phyloP scores from a whole-genome alignment of 1,140 invertebrate genomes.

The Tetranychus cinnabarinus region DNA sequence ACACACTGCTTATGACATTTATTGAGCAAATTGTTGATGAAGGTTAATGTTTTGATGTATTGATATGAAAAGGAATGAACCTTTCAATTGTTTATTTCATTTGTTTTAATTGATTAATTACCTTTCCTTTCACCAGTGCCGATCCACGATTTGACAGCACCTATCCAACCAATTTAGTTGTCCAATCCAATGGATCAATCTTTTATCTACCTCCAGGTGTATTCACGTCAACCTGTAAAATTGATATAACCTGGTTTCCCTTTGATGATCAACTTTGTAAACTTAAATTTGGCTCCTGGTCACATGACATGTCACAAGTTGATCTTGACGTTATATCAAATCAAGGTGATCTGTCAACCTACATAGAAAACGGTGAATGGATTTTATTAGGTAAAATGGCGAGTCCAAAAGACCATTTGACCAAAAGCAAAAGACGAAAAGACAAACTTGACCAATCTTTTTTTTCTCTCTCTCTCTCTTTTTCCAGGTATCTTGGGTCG shows the following conservation, averaged over 20 bases:
- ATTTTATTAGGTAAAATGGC: conserved; percentile 56
- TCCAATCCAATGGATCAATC: conserved; percentile 76
- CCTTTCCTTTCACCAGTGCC: conserved; percentile 39
- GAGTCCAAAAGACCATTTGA: too few relatives aligned
- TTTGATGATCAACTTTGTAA: conserved; percentile 95
- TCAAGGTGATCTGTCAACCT: conserved; percentile 68
- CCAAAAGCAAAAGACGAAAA: too few relatives aligned
- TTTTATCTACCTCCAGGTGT: conserved; percentile 92
- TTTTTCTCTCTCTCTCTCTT: not conserved
- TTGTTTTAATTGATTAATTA: conserved; percentile 3
- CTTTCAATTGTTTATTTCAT: too few relatives aligned
- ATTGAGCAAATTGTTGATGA: too few relatives aligned
- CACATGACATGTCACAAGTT: conserved; percentile 73
- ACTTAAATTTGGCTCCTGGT: conserved; percentile 96
- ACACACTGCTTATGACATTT: too few relatives aligned
- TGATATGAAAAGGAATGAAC: too few relatives aligned
- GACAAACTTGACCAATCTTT: too few relatives aligned
- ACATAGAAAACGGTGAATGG: conserved; percentile 96
- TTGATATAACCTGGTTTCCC: conserved; percentile 98
- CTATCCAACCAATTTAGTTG: conserved; percentile 89
- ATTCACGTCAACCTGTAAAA: conserved; percentile 97
- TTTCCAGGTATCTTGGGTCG: conserved; percentile 60
- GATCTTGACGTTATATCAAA: conserved; percentile 77
- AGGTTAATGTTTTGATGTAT: too few relatives aligned
- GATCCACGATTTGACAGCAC: conserved; percentile 95